phyloP scores from a whole-genome alignment of 2,888 invertebrate genomes.

The Coleophora flavipennella region DNA sequence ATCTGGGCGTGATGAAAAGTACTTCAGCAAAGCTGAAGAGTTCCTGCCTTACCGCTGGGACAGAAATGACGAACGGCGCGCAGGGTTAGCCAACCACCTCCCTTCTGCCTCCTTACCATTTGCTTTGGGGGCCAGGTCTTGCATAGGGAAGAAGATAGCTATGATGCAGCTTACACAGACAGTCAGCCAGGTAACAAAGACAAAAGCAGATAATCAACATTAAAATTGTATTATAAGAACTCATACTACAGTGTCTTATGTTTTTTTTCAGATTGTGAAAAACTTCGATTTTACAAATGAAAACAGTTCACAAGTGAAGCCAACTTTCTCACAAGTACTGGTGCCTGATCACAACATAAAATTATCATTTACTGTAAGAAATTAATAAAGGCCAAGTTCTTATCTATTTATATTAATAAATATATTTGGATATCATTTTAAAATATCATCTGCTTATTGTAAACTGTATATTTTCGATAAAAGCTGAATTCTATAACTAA shows the following conservation, averaged over 20 bases:
- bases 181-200: slow-evolving; percentile 73
- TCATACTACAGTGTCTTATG: slow-evolving; percentile 1
- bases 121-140: slow-evolving; percentile 86
- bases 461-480: no score
- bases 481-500: no score
- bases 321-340: slow-evolving; percentile 70
- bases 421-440: no score
- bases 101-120: slow-evolving; percentile 85
- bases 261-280: slow-evolving; percentile 63
- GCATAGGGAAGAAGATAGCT: slow-evolving; percentile 87
- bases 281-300: slow-evolving; percentile 65
- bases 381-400: slow-evolving; percentile 8
- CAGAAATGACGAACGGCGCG: slow-evolving; percentile 61
- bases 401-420: no score
- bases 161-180: slow-evolving; percentile 81
- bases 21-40: slow-evolving; percentile 77
- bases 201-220: neutral
- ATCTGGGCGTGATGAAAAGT: slow-evolving; percentile 79
- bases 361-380: slow-evolving; percentile 32
- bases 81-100: slow-evolving; percentile 55
- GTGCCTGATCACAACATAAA: slow-evolving; percentile 68
- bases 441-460: no score
- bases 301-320: slow-evolving; percentile 55
- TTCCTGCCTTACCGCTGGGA: slow-evolving; percentile 87
- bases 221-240: neutral